phyloP scores from a whole-genome alignment of 1,140 invertebrate species.

The Pristionchus pacificus region DNA sequence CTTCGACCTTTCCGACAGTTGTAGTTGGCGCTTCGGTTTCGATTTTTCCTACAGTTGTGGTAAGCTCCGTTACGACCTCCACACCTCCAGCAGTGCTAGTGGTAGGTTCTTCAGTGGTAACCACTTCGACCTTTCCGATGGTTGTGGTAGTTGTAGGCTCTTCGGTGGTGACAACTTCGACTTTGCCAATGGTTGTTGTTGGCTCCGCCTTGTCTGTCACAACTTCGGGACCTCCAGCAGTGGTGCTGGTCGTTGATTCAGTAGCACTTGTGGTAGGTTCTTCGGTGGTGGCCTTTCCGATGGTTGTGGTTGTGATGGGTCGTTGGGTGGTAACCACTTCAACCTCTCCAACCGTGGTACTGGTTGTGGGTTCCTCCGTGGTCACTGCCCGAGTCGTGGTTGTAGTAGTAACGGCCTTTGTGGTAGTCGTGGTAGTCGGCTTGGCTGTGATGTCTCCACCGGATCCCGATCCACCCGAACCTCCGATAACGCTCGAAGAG shows the following conservation, averaged over 20 bases:
- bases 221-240: neutral
- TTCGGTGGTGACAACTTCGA: neutral
- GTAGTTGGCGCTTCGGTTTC: neutral
- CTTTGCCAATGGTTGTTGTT: neutral
- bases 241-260: neutral
- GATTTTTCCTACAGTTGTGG: neutral
- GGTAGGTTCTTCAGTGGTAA: neutral
- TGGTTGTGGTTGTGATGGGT: neutral
- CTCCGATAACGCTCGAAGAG: neutral
- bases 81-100: neutral
- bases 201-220: neutral
- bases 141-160: neutral
- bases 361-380: neutral
- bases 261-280: too few relatives aligned
- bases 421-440: neutral
- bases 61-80: neutral
- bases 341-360: neutral
- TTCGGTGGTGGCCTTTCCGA: neutral
- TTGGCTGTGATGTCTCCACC: neutral
- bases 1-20: neutral
- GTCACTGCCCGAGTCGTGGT: neutral
- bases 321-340: neutral
- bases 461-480: neutral
- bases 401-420: neutral
- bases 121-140: too few relatives aligned